phyloP scores from a whole-genome alignment of 1,140 invertebrate genomes.

The Penaeus chinensis region DNA sequence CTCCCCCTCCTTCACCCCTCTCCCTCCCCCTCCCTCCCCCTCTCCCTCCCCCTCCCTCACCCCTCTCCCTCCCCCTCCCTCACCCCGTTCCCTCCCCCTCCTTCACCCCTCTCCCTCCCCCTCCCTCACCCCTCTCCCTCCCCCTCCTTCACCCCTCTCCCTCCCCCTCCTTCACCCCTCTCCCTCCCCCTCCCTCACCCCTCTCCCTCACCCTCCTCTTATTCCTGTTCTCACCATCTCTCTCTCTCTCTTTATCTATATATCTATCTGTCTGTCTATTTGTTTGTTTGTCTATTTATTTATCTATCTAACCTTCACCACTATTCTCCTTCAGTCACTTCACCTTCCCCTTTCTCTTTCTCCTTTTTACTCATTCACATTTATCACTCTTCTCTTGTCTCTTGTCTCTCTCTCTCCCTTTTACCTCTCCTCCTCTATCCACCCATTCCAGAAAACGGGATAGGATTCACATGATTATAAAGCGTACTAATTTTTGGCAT shows the following conservation, averaged over 20 bases:
- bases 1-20: neutral
- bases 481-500: too few species aligned
- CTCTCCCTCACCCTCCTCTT: neutral
- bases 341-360: neutral
- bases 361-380: neutral
- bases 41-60: neutral
- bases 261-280: neutral
- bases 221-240: neutral
- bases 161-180: neutral
- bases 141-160: neutral
- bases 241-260: neutral
- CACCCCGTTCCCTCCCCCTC: neutral
- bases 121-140: neutral
- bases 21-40: neutral
- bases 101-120: neutral
- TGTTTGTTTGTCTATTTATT: neutral
- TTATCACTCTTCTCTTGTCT: conserved; percentile 1
- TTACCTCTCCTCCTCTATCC: neutral
- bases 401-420: conserved; percentile 4
- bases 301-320: neutral
- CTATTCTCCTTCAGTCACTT: neutral
- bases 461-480: too few species aligned
- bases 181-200: too few species aligned
- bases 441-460: neutral
- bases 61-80: neutral